Percentiles rank a stretch among this genome's conserved stretches.
phyloP scores from a whole-genome alignment of 2,113 vertebrate species.

The Paradoxurus hermaphroditus region DNA sequence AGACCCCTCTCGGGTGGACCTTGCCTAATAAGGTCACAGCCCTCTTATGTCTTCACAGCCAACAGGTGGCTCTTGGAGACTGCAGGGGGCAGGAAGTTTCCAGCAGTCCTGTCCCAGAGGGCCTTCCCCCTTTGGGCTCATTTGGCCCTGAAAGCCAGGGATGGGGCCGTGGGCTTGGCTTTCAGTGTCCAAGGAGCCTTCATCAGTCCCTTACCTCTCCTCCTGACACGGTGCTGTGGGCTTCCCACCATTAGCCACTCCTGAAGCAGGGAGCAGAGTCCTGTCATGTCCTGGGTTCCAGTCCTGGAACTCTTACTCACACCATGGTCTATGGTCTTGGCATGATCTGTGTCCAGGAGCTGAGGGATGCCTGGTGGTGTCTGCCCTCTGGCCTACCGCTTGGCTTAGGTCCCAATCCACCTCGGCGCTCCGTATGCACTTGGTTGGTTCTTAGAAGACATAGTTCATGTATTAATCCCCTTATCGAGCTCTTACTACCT shows the following conservation, averaged over 20 bases:
- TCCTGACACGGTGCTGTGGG: not conserved
- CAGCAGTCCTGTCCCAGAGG: not conserved
- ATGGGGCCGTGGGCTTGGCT: not conserved
- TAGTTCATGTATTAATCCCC: not conserved
- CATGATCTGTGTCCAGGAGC: not conserved
- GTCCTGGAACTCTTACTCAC: not conserved
- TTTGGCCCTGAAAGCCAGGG: not conserved
- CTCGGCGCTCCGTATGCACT: not conserved
- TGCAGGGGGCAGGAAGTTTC: not conserved
- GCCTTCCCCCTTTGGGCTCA: not conserved
- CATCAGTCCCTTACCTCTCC: not conserved
- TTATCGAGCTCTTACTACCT: not conserved
- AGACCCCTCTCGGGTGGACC: not conserved
- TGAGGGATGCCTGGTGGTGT: not conserved
- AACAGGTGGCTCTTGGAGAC: not conserved
- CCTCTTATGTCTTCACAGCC: not conserved
- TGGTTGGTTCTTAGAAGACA: not conserved
- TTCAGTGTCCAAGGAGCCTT: not conserved
- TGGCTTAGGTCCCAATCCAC: not conserved
- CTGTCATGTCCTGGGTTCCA: not conserved
- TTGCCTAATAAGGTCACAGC: constrained; percentile 24
- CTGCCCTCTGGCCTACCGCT: not conserved
- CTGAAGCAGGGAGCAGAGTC: not conserved
- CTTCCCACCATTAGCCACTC: not conserved
- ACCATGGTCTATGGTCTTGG: not conserved